Evolutionary conservation across 2,113 vertebrate species (phyloP).

Genomic region (Microtus pennsylvanicus): DNA sequence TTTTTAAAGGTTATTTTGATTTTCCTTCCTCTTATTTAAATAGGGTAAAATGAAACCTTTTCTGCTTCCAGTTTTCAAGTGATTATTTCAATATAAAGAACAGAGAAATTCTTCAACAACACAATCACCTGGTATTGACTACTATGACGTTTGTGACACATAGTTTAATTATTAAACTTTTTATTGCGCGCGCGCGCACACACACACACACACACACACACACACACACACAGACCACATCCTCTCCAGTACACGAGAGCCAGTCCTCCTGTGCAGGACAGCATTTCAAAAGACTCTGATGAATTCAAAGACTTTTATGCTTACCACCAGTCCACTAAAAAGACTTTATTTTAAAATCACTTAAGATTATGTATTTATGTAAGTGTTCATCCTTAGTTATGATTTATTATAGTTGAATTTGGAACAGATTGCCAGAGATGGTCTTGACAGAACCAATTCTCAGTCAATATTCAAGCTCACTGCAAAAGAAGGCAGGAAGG

Average conservation of each 20-base stretch:
- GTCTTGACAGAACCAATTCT: constrained; percentile 63
- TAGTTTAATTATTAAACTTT: neutral
- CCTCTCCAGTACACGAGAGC: neutral
- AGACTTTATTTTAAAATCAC: constrained; percentile 58
- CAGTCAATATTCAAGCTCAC: constrained; percentile 50
- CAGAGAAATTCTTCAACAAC: neutral
- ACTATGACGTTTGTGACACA: neutral
- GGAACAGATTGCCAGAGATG: constrained; percentile 44
- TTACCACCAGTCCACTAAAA: constrained; percentile 51
- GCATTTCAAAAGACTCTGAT: constrained; percentile 44
- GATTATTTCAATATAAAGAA: constrained; percentile 30
- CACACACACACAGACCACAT: neutral
- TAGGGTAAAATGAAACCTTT: constrained; percentile 8
- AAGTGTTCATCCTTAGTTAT: constrained; percentile 57
- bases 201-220: neutral
- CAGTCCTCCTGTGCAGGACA: neutral
- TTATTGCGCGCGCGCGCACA: neutral
- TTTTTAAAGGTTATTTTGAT: neutral
- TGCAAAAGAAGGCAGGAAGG: constrained; percentile 57
- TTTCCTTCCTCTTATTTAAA: constrained; percentile 24
- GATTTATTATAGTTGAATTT: constrained; percentile 65
- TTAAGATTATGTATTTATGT: constrained; percentile 52
- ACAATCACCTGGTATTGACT: neutral
- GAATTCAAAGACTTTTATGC: constrained; percentile 60
- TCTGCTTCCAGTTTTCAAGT: constrained; percentile 62